phyloP scores from a whole-genome alignment of 2,113 vertebrate species.

The Dicentrarchus labrax region DNA sequence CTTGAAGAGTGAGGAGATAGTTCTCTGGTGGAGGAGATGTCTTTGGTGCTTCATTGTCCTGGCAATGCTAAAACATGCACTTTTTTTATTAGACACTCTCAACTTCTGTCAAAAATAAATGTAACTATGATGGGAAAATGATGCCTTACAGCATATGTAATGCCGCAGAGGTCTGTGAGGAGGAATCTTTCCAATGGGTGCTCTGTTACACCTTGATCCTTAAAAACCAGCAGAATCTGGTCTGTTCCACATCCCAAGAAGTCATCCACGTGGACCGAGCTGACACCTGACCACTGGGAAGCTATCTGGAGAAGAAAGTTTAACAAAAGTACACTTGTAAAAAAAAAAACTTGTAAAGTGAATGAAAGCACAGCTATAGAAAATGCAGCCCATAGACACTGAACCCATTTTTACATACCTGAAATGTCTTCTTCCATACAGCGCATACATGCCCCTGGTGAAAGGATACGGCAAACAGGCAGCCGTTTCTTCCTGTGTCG shows the following conservation, averaged over 20 bases:
- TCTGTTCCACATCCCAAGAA: slow-evolving; percentile 91
- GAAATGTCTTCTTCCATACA: slow-evolving; percentile 88
- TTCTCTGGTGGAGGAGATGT: slow-evolving; percentile 80
- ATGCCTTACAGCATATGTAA: slow-evolving; percentile 88
- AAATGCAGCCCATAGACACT: neutral
- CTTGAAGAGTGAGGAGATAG: slow-evolving; percentile 84
- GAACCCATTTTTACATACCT: slow-evolving; percentile 82
- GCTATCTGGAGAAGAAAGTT: slow-evolving; percentile 84
- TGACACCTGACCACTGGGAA: slow-evolving; percentile 87
- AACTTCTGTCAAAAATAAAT: neutral
- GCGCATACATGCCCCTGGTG: slow-evolving; percentile 84
- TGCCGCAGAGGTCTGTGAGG: slow-evolving; percentile 89
- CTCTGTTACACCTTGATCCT: slow-evolving; percentile 68
- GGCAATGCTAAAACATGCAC: slow-evolving; percentile 41
- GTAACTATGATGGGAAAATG: neutral
- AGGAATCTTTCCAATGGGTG: slow-evolving; percentile 81
- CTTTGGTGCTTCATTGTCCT: slow-evolving; percentile 46
- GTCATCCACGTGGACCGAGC: slow-evolving; percentile 89
- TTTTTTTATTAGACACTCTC: neutral
- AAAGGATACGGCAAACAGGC: slow-evolving; percentile 87
- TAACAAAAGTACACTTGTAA: neutral
- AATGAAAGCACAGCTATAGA: neutral
- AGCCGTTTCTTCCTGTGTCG: slow-evolving; percentile 79
- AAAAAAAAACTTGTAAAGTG: neutral
- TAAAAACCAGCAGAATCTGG: slow-evolving; percentile 90